A percentile compares a stretch with the other conserved stretches of the same genome.
phyloP scores from a whole-genome alignment of 2,888 invertebrate genomes.

The Iphiclides podalirius region DNA sequence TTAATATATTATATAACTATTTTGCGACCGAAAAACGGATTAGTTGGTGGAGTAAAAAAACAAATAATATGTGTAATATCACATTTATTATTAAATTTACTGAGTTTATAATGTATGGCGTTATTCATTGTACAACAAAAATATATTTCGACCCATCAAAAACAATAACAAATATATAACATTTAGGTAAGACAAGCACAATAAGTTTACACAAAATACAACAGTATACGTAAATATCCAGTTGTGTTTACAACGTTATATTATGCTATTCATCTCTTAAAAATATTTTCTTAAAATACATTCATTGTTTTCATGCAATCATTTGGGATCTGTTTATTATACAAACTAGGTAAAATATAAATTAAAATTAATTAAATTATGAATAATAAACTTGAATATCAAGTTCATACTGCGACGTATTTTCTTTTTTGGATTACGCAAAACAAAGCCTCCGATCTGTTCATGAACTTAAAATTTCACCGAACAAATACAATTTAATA shows the following conservation, averaged over 20 bases:
- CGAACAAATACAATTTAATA: no score
- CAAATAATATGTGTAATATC: constrained; percentile 30
- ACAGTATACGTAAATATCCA: constrained; percentile 20
- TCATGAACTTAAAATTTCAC: no score
- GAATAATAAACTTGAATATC: constrained; percentile 33
- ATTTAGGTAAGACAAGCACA: constrained; percentile 18
- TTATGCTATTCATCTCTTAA: not conserved
- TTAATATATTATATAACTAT: no score
- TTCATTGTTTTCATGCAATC: not conserved
- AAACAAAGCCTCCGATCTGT: not conserved
- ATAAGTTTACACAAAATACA: constrained; percentile 16
- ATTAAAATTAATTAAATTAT: constrained; percentile 7
- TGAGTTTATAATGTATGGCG: constrained; percentile 15
- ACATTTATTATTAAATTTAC: constrained; percentile 33
- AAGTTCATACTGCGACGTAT: constrained; percentile 22
- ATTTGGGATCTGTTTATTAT: not conserved
- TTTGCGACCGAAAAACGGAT: no score
- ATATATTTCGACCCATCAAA: constrained; percentile 24
- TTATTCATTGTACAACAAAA: constrained; percentile 22
- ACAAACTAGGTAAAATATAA: not conserved
- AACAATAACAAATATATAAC: constrained; percentile 17
- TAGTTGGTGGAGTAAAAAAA: not conserved
- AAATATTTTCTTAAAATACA: constrained; percentile 1
- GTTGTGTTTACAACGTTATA: constrained; percentile 9
- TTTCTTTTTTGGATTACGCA: not conserved